Conservation (phyloP, 1,140 invertebrate species). For the Neodiprion fabricii region DNA sequence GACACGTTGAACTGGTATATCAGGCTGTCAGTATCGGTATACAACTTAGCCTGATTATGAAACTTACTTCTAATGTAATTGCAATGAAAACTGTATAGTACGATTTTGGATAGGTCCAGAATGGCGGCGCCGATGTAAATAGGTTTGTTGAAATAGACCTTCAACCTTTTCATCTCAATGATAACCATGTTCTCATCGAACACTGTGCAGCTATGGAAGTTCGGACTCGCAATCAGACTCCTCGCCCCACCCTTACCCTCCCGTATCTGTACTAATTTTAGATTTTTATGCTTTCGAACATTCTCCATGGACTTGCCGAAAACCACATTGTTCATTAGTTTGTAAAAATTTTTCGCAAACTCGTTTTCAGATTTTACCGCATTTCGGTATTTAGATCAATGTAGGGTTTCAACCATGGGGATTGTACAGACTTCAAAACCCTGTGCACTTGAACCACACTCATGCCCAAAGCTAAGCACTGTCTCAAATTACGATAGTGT, state of each 20-base stretch:
- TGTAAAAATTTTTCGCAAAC: constrained; percentile 44
- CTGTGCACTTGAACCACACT: constrained; percentile 59
- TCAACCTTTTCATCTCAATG: not conserved
- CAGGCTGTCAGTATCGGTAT: constrained; percentile 22
- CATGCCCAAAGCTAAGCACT: constrained; percentile 57
- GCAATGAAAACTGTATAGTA: constrained; percentile 43
- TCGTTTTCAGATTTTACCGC: constrained; percentile 40
- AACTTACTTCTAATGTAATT: constrained; percentile 34
- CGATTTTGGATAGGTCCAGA: no score
- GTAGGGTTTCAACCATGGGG: constrained; percentile 56
- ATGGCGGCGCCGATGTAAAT: no score
- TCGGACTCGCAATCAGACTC: constrained; percentile 48
- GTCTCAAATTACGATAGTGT: constrained; percentile 61
- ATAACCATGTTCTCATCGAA: constrained; percentile 53
- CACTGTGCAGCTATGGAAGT: constrained; percentile 47
- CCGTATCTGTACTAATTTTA: constrained; percentile 50
- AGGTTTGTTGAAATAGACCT: no score
- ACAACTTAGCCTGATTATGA: constrained; percentile 12
- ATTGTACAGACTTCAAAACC: constrained; percentile 38
- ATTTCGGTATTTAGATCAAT: constrained; percentile 51
- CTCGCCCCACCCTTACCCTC: constrained; percentile 41
- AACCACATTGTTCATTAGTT: constrained; percentile 42
- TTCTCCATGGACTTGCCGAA: constrained; percentile 59
- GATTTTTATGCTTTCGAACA: constrained; percentile 53
- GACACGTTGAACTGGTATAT: not conserved